A percentile compares a stretch with the other conserved stretches of the same genome.
Conservation (phyloP, 2,797 vertebrate species). For the Parauchenoglanis ngamensis region DNA sequence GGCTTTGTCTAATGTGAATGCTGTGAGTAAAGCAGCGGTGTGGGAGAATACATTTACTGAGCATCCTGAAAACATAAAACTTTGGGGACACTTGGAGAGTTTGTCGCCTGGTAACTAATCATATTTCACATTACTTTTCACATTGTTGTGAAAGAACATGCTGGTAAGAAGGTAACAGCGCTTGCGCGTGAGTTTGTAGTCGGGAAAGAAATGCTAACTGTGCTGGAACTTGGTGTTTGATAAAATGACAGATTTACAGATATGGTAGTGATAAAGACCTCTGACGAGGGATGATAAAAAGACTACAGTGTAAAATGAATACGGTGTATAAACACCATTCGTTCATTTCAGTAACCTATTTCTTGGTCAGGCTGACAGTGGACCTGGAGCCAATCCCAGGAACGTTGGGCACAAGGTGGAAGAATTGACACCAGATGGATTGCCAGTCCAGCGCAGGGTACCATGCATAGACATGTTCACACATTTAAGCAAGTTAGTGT, state of each 20-base stretch:
- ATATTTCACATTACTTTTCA: neutral
- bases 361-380: neutral
- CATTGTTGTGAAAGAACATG: neutral
- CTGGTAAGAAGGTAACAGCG: neutral
- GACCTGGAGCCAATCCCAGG: neutral
- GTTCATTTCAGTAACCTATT: no score
- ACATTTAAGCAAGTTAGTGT: neutral
- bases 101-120: neutral
- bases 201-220: neutral
- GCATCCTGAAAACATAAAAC: neutral
- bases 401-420: neutral
- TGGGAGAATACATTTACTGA: neutral
- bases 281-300: neutral
- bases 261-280: neutral
- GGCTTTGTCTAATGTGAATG: neutral
- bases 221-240: neutral
- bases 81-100: neutral
- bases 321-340: no score
- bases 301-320: no score
- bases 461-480: neutral
- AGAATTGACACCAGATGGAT: neutral
- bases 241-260: neutral
- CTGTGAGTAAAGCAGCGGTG: no score
- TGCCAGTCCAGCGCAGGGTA: neutral
- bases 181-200: neutral